Evolutionary conservation across 2,888 invertebrate species (phyloP), one percentile per base, ranked within the genome.

Genomic region (Tetranychus piercei): DNA sequence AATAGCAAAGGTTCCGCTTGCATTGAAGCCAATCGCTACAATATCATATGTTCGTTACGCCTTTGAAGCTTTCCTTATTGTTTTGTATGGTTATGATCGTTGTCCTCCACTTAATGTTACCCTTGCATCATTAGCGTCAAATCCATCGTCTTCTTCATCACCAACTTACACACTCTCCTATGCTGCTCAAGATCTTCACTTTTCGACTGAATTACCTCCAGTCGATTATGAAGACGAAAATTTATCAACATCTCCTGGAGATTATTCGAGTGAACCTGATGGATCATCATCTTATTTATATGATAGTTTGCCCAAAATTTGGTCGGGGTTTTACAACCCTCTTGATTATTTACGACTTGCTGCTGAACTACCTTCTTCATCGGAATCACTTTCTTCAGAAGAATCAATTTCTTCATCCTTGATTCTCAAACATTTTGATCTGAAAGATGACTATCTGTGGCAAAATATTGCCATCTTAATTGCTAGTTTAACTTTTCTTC

Each of bases 1-100:
- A 73, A 73, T 73, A 66, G 20, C 72, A 8, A 72, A 71, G 34
- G 20, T 66, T 18, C 71, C 71, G 18, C 5, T 74, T 4, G n/a
- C 22, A 82, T 85, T 96, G 74, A 87, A 94, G 78, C 96, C 95
- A 94, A 90, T 96, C 80, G 94, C 95, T 0, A 95, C 95, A 81
- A 85, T 94, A 15, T 94, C 94, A 0, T 95, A 94, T 84, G 93
- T 71, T 44, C 71, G 71, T 7, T 71, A 71, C 11, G 71, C 71
- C 43, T 71, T 71, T 20, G 71, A 71, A 71, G 71, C 71, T 11
- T 71, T 71, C 43, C 44, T 70, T 7, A 70, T 70, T 23, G 34
- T 34, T 23, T 18, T 70, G 23, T 70, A 70, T 70, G 70, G 70
- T 23, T 70, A 22, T 23, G 34, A 34, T 34, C 22, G 70, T 22